Evolutionary conservation across 2,113 vertebrate species (phyloP).

Genomic region (Centropristis striata): DNA sequence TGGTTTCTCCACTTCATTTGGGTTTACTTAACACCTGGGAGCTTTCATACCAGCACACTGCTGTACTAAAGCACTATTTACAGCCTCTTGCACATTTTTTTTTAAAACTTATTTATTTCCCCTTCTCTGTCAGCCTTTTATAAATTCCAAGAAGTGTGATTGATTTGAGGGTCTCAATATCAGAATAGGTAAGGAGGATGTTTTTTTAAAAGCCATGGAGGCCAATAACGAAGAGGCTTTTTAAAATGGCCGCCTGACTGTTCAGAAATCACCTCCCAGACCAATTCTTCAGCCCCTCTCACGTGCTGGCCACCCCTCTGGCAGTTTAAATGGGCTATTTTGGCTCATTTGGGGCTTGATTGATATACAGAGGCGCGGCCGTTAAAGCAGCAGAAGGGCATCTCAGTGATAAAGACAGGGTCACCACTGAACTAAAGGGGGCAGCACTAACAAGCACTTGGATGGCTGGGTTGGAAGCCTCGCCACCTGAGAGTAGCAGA

Average conservation of each 20-base stretch:
- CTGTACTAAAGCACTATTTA: conserved; percentile 72
- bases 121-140: conserved; percentile 47
- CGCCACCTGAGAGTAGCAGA: conserved; percentile 53
- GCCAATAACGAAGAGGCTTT: conserved; percentile 52
- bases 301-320: conserved; percentile 17
- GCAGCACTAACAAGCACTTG: conserved; percentile 73
- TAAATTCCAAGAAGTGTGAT: conserved; percentile 61
- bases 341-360: conserved; percentile 62
- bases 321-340: conserved; percentile 60
- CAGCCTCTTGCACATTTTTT: conserved; percentile 54
- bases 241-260: conserved; percentile 35
- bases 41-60: conserved; percentile 47
- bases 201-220: conserved; percentile 46
- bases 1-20: conserved; percentile 79
- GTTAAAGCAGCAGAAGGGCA: conserved; percentile 62
- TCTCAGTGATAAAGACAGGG: conserved; percentile 60
- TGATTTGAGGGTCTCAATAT: conserved; percentile 54
- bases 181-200: conserved; percentile 26
- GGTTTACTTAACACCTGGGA: conserved; percentile 80
- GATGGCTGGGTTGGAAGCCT: conserved; percentile 35
- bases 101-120: conserved; percentile 39
- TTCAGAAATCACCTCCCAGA: conserved; percentile 8
- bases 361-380: conserved; percentile 54
- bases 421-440: conserved; percentile 64
- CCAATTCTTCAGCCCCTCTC: conserved; percentile 34